Base-by-base conservation (phyloP, 2,113 vertebrate genomes). In the Tychaedon coryphoeus region DNA sequence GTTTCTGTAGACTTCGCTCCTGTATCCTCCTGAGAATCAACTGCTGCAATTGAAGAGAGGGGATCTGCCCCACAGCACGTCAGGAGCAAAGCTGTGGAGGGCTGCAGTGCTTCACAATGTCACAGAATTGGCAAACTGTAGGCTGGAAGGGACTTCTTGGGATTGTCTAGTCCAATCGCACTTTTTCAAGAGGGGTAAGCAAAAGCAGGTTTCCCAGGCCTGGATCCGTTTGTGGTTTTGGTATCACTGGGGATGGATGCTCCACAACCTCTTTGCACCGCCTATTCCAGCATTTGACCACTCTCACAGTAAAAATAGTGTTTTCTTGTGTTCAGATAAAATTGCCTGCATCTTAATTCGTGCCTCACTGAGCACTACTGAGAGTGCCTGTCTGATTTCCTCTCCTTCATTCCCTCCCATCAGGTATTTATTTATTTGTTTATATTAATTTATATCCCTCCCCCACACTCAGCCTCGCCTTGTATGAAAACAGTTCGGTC, bases 41-140 rank as follows among this genome's bases (percentile, higher is more conserved):
- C 13, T 47, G 40, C 70, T 88, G 78, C 81, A 38, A 2, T 15
- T 57, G 54, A 40, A 56, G 50, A 36, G 54, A 38, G 73, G 26
- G 40, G 51, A 28, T 73, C 70, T 77, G 42, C 31, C 65, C 19
- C 18, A 11, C 29, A 26, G 29, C 2, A 1, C 16, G 28, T 29
- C 36, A 53, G 82, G n/a, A 57, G 53, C 56, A 57, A 61, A 86
- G 61, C 24, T 47, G 11, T 51, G 50, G n/a, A 31, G 64, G 22
- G 24, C 50, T 74, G 51, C 25, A 9, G 33, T 53, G n/a, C 70
- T 65, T 61, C 43, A 25, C 8, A 8, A 3, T 18, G 26, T 42
- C 57, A 72, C 34, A n/a, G 57, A 71, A n/a, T 0, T 57, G 31
- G 33, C 2, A 4, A 18, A 23, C 18, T 0, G 0, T 28, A 20